Evolutionary conservation across 2,113 vertebrate species (phyloP), one percentile per base, ranked within the genome.

Genomic region (Lontra canadensis): DNA sequence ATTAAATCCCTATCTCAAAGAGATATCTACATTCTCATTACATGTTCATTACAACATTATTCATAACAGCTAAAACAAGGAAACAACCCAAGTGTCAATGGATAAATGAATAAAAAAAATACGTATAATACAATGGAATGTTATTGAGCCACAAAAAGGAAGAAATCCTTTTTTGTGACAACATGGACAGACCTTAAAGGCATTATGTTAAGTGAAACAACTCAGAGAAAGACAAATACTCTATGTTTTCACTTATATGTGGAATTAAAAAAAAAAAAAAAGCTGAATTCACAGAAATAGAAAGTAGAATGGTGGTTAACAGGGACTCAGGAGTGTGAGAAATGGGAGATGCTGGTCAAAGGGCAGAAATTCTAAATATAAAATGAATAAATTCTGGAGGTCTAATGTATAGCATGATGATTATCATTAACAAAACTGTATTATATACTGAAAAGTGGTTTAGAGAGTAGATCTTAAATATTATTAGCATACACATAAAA

Each of bases 91-190:
- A n/a, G 21, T 55, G 29, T 76, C n/a, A 84, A 71, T 15, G 2
- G 25, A 84, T 67, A 36, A 67, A 31, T 90, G 36, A 52, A 90
- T 76, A 78, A 36, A 93, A 25, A 93, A 26, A 84, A 95, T 57
- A 20, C n/a, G 4, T 21, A 9, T 36, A 90, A 84, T 31, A 36
- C 23, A 90, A 18, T 39, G 6, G 47, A 78, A 55, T 84, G 76
- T 44, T 84, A 67, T 67, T 90, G 29, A 78, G 42, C 17, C 80
- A 55, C n/a, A 84, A 84, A 78, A 81, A 94, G n/a, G 49, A 80
- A 65, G 31, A 88, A 92, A 88, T 39, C 44, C 23, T 96, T n/a
- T 81, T 92, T 85, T 73, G 34, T 36, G 89, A 81, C 21, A 92
- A 88, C 63, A 73, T 21, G 12, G 82, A 95, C 17, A 95, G 67